Percentiles rank a stretch among this genome's conserved stretches.
Conservation (phyloP, 2,888 invertebrate species). For the Agrotis segetum region DNA sequence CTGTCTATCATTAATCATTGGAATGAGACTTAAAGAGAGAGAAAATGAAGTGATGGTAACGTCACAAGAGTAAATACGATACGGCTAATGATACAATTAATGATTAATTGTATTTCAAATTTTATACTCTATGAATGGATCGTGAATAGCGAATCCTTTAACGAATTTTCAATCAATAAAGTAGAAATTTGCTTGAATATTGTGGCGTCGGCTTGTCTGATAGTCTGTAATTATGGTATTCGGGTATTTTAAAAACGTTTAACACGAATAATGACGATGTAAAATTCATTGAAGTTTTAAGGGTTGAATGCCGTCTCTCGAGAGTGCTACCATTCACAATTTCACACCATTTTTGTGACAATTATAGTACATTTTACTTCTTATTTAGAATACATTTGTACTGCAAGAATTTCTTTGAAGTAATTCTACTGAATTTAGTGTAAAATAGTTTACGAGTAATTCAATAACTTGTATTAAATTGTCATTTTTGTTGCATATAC, state of each 20-base stretch:
- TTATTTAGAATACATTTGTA: conserved; percentile 63
- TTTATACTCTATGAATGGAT: conserved; percentile 79
- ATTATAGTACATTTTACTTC: conserved; percentile 73
- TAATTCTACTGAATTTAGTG: conserved; percentile 22
- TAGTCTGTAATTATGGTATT: conserved; percentile 65
- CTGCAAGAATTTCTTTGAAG: conserved; percentile 25
- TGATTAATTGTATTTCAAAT: conserved; percentile 86
- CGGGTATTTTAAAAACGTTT: conserved; percentile 69
- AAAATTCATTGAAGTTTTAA: conserved; percentile 73
- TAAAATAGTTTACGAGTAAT: neutral
- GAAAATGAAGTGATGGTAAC: conserved; percentile 87
- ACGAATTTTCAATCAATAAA: conserved; percentile 53
- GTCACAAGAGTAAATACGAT: conserved; percentile 84
- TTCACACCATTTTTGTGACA: conserved; percentile 74
- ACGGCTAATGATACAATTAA: conserved; percentile 88
- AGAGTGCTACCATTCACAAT: conserved; percentile 74
- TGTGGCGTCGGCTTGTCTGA: conserved; percentile 80
- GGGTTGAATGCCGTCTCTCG: conserved; percentile 66
- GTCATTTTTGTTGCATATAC: conserved; percentile 10
- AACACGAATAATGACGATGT: conserved; percentile 74
- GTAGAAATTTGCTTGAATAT: conserved; percentile 58
- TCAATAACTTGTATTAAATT: conserved; percentile 21
- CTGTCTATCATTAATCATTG: conserved; percentile 84
- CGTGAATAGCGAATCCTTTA: conserved; percentile 57
- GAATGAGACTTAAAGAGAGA: conserved; percentile 90